Evolutionary conservation across 2,113 vertebrate species (phyloP).

Genomic region (Mormoops blainvillei): DNA sequence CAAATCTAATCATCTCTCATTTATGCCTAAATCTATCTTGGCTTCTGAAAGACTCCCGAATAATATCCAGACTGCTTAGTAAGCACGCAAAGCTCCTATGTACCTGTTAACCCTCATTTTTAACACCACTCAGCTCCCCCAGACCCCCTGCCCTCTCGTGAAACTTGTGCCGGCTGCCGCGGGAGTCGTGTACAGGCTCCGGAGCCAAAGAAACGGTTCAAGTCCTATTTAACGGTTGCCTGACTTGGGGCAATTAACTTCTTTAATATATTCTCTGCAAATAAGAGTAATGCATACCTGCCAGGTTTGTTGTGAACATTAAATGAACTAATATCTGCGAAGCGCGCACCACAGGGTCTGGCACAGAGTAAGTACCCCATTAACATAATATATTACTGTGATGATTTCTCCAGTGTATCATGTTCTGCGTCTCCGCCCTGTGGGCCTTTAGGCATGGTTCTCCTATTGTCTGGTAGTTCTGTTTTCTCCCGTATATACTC

Average conservation of each 20-base stretch:
- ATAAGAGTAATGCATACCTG: background rate
- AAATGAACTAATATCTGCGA: slow-evolving; percentile 1
- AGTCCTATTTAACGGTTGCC: background rate
- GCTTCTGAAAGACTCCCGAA: background rate
- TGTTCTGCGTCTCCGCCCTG: background rate
- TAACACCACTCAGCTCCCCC: background rate
- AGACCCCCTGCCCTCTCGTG: background rate
- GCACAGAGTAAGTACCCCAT: background rate
- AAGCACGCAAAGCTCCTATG: background rate
- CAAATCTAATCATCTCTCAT: background rate
- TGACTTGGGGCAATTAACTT: background rate
- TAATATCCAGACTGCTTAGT: background rate
- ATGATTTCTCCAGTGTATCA: background rate
- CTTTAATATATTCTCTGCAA: background rate
- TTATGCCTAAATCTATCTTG: background rate
- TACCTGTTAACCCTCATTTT: background rate
- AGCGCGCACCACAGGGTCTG: background rate
- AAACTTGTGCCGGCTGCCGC: background rate
- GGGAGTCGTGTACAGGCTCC: background rate
- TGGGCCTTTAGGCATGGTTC: background rate
- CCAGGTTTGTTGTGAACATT: background rate
- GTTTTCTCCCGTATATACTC: background rate
- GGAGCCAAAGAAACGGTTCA: background rate
- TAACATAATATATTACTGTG: background rate
- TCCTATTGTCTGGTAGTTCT: background rate